Conservation (phyloP, 1,140 invertebrate genomes). For the Halictus rubicundus region DNA sequence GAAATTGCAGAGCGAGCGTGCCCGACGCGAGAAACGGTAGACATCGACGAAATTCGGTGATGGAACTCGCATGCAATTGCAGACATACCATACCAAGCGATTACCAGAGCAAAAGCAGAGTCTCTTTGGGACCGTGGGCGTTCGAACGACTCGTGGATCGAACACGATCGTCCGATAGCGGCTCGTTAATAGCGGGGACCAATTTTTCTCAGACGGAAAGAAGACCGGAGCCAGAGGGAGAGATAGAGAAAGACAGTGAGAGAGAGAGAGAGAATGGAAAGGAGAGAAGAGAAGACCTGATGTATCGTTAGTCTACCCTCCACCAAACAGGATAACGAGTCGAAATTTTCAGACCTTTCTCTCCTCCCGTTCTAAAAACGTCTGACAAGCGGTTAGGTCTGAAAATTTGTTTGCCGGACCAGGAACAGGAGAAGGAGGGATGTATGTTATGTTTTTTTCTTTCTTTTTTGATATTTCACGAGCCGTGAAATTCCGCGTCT, state of each 20-base stretch:
- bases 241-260: slow-evolving; percentile 24
- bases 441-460: background rate
- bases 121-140: slow-evolving; percentile 66
- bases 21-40: background rate
- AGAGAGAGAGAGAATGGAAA: slow-evolving; percentile 4
- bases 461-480: slow-evolving; percentile 14
- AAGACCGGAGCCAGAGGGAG: slow-evolving; percentile 16
- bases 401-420: background rate
- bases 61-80: slow-evolving; percentile 68
- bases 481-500: slow-evolving; percentile 49
- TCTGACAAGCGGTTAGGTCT: background rate
- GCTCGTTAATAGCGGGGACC: slow-evolving; percentile 48
- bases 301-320: slow-evolving; percentile 23
- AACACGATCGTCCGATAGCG: slow-evolving; percentile 51
- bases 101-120: slow-evolving; percentile 81
- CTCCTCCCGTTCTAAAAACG: background rate
- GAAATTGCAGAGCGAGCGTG: slow-evolving; percentile 33
- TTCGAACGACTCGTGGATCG: slow-evolving; percentile 48
- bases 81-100: slow-evolving; percentile 73
- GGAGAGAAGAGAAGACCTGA: slow-evolving; percentile 9
- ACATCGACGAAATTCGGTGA: slow-evolving; percentile 36
- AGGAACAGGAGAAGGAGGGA: background rate
- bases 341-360: slow-evolving; percentile 1
- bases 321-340: slow-evolving; percentile 1
- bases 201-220: background rate